These are phyloP conservation scores for Phrynocephalus vlangalii DNA, from an alignment of 2,797 vertebrate species.

Conservation along the genomic window DNA sequence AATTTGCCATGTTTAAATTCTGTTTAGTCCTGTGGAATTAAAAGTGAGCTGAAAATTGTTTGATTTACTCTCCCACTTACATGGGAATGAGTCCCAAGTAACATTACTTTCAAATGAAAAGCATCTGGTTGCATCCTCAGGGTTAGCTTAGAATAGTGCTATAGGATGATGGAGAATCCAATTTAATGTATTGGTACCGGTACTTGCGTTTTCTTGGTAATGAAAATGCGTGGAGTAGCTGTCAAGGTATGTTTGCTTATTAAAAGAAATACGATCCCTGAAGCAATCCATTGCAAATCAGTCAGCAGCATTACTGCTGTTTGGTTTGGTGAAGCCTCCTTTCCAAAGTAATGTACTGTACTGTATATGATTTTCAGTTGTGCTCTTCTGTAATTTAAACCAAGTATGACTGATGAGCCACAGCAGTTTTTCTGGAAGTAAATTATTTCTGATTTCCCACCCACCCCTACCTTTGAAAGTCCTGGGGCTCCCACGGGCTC, in stretches of 20 bases:
- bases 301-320: constrained; percentile 42
- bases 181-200: not conserved
- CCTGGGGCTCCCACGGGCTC: not conserved
- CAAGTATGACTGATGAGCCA: not conserved
- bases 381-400: not conserved
- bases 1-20: not conserved
- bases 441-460: too few relatives aligned
- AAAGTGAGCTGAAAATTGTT: not conserved
- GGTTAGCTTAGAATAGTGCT: not conserved
- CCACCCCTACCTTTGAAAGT: too few relatives aligned
- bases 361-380: not conserved
- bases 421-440: not conserved
- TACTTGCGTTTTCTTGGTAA: not conserved
- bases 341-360: constrained; percentile 24
- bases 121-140: not conserved
- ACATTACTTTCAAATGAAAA: not conserved
- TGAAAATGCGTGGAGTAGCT: not conserved
- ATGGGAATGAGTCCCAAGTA: not conserved
- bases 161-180: not conserved
- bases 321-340: not conserved
- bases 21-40: not conserved
- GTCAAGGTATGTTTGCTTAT: not conserved
- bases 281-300: not conserved
- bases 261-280: constrained; percentile 31
- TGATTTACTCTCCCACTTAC: not conserved